Base-by-base conservation (phyloP, 2,888 invertebrate species). In the Zhuqinia jingwanae region DNA sequence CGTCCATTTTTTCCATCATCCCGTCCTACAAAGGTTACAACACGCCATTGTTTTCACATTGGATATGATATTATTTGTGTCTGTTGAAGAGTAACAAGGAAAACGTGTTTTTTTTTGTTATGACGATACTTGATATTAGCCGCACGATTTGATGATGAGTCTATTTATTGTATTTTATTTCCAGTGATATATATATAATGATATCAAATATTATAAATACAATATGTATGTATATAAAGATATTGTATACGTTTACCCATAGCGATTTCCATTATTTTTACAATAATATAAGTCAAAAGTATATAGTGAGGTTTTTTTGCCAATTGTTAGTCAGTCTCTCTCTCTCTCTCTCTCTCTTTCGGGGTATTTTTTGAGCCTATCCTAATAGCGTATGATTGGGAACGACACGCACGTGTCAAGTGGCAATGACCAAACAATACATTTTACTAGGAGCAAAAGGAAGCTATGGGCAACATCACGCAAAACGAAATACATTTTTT, bases 401-500 rank as follows among this genome's bases (percentile, higher is more conserved):
- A 58, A 68, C 56, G 70, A 77, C 78, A 85, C 82, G 82, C 84
- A 85, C 84, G 84, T 85, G 78, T 85, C 84, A 85, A 85, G 84
- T 85, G 84, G 84, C 77, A 85, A 85, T 85, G 70, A 85, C 78
- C 84, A 85, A 85, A 85, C 84, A 85, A 85, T 85, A 73, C 58
- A 58, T 36, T 78, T 36, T 47, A 27, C 20, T n/a, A 15, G 30
- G 20, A 63, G 30, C 13, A 36, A 36, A 36, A 36, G 36, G 36
- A 3, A 36, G 36, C n/a, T n/a, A n/a, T n/a, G n/a, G n/a, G n/a
- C n/a, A n/a, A n/a, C n/a, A n/a, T n/a, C 53, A 42, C 20, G 36
- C 17, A 77, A 77, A 78, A 45, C 22, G n/a, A 25, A 42, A 25
- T 63, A 60, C 25, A 47, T 3, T 10, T 60, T 15, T 79, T 36